These are phyloP conservation scores for Lasiommata megera DNA, from an alignment of 2,888 invertebrate species.

Conservation along the genomic window DNA sequence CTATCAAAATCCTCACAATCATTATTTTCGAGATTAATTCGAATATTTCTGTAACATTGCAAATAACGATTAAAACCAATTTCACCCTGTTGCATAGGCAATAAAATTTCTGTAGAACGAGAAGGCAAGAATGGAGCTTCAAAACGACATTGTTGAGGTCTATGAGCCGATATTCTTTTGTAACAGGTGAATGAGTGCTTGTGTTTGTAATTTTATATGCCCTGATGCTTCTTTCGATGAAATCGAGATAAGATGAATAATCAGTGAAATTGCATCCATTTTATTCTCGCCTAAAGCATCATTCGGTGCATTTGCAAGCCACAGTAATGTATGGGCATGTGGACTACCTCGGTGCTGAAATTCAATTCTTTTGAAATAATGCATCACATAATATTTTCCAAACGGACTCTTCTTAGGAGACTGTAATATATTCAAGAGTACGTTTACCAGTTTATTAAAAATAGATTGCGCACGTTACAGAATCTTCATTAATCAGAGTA, in stretches of 20 bases:
- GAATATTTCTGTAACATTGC: too few species aligned
- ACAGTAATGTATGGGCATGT: conserved; percentile 53
- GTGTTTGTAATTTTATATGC: too few species aligned
- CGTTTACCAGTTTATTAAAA: conserved; percentile 43
- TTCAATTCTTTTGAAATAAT: conserved; percentile 51
- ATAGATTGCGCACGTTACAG: conserved; percentile 45
- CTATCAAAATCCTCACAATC: too few species aligned
- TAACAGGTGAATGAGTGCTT: conserved; percentile 43
- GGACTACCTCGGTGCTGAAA: conserved; percentile 56
- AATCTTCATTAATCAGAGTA: conserved; percentile 39
- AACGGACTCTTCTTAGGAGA: conserved; percentile 44
- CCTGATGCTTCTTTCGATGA: too few species aligned
- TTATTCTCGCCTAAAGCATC: conserved; percentile 44
- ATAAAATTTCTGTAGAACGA: conserved; percentile 40
- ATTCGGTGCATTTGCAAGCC: conserved; percentile 50
- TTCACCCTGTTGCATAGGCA: conserved; percentile 45
- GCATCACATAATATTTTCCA: conserved; percentile 39
- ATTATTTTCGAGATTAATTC: too few species aligned
- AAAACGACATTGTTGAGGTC: conserved; percentile 42
- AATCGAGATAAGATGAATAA: conserved; percentile 45
- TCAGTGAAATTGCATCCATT: too few species aligned
- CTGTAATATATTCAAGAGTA: conserved; percentile 39
- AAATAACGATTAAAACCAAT: too few species aligned
- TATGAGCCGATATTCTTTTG: too few species aligned
- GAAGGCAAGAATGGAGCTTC: conserved; percentile 47